Base-by-base conservation (phyloP, 2,113 vertebrate species). In the Calyptomena viridis region DNA sequence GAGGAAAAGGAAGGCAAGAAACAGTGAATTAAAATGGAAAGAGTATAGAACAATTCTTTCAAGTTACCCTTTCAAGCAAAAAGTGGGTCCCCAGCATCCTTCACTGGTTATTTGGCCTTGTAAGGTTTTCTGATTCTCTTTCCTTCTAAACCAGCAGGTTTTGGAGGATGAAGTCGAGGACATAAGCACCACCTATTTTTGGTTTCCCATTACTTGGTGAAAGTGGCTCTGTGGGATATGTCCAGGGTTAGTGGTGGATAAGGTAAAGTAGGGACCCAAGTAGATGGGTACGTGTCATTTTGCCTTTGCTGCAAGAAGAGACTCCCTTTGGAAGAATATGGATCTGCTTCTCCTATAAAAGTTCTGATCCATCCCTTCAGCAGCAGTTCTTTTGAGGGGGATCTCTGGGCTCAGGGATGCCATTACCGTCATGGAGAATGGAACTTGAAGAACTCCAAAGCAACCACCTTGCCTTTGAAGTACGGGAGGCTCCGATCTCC, bases 401-500 rank as follows among this genome's bases (percentile, higher is more conserved):
- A 22, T 52, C 27, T 83, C 22, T 0, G 5, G 22, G 27, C 42
- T 74, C 8, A 14, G 50, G 33, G 30, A 33, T 86, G 39, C 20
- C 0, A 0, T 72, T 60, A 14, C 2, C 22, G 10, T 12, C 9
- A 3, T 3, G 16, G 83, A 67, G 52, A 85, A 15, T 3, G 3
- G 30, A 66, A 31, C 7, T 39, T 30, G 0, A 25, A 56, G 59
- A 8, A 2, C 5, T 9, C 47, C 13, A n/a, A 12, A 37, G 2
- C 11, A 37, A 23, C n/a, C 11, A 3, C 3, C 8, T 37, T 0
- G 0, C 37, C 17, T 73, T 39, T 46, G 46, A 42, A 79, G 35
- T 23, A 46, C 11, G 5, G 1, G 1, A 60, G 21, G 9, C 46
- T 67, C n/a, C 47, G n/a, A 12, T 56, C 23, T 55, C 16, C 63